Evolutionary conservation across 2,888 invertebrate genomes (phyloP).

Genomic region (Cenopis cana): DNA sequence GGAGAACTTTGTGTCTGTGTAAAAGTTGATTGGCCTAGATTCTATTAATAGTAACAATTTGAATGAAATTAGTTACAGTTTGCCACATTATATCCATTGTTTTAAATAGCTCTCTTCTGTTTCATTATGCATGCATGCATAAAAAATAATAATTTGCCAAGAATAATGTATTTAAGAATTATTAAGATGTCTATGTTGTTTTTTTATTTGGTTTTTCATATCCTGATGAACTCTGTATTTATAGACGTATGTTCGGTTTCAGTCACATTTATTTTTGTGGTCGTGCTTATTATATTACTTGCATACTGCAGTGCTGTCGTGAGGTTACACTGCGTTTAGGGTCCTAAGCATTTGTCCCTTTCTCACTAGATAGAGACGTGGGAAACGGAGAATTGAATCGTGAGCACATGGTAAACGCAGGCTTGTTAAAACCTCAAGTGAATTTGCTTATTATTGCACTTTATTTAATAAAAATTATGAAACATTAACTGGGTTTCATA

Average conservation of each 20-base stretch:
- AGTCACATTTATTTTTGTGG: conserved; percentile 60
- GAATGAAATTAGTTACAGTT: conserved; percentile 57
- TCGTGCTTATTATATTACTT: conserved; percentile 51
- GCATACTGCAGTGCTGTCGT: conserved; percentile 43
- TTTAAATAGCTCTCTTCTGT: conserved; percentile 66
- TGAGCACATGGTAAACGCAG: not conserved
- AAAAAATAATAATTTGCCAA: conserved; percentile 39
- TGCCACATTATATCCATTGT: conserved; percentile 56
- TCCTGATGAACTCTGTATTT: conserved; percentile 51
- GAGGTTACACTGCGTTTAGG: conserved; percentile 2
- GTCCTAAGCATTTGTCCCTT: not conserved
- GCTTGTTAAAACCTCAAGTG: not conserved
- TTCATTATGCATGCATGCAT: conserved; percentile 51
- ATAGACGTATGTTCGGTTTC: conserved; percentile 46
- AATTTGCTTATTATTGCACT: conserved; percentile 67
- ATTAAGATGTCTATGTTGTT: conserved; percentile 61
- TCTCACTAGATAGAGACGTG: conserved; percentile 3
- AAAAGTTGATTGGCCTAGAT: conserved; percentile 60
- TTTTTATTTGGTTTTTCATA: conserved; percentile 56
- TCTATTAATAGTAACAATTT: conserved; percentile 60
- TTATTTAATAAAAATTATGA: conserved; percentile 50
- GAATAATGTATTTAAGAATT: conserved; percentile 52
- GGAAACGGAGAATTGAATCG: not conserved
- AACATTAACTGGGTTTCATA: not conserved
- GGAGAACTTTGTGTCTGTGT: no score